A percentile compares a stretch with the other conserved stretches of the same genome.
phyloP scores from a whole-genome alignment of 2,797 vertebrate species.

The Cirrhinus mrigala region DNA sequence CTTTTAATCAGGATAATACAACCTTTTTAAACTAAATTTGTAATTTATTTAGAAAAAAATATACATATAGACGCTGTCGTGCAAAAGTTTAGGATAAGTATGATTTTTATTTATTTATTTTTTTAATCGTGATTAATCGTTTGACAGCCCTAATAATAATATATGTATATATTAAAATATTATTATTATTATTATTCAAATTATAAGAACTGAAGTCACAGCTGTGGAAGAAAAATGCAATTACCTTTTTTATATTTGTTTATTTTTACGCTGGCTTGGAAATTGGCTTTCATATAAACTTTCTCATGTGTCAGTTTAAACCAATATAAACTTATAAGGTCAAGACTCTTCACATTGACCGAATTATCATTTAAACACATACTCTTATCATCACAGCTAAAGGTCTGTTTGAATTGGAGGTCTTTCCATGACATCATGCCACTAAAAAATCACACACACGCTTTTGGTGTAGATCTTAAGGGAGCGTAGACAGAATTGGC shows the following conservation, averaged over 20 bases:
- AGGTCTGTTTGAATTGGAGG: background rate
- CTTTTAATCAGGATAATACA: too few relatives aligned
- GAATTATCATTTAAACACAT: constrained; percentile 11
- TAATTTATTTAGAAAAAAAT: too few relatives aligned
- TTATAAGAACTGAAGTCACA: background rate
- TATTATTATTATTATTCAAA: too few relatives aligned
- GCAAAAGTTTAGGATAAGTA: too few relatives aligned
- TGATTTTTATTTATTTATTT: too few relatives aligned
- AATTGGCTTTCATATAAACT: background rate
- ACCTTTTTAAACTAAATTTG: too few relatives aligned
- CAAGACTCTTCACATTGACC: background rate
- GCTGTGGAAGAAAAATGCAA: background rate
- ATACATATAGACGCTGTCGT: too few relatives aligned
- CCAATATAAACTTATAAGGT: background rate
- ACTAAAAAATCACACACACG: constrained; percentile 32
- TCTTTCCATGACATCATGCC: constrained; percentile 38
- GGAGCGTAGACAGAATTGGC: constrained; percentile 22
- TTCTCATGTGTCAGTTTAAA: background rate
- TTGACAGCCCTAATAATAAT: too few relatives aligned
- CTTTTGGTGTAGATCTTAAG: constrained; percentile 7
- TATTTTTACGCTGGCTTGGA: background rate
- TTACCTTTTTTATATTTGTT: background rate
- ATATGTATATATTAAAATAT: too few relatives aligned
- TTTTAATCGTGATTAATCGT: too few relatives aligned
- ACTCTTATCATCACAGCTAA: constrained; percentile 21